Conservation (phyloP, 2,113 vertebrate species). For the Azemiops feae region DNA sequence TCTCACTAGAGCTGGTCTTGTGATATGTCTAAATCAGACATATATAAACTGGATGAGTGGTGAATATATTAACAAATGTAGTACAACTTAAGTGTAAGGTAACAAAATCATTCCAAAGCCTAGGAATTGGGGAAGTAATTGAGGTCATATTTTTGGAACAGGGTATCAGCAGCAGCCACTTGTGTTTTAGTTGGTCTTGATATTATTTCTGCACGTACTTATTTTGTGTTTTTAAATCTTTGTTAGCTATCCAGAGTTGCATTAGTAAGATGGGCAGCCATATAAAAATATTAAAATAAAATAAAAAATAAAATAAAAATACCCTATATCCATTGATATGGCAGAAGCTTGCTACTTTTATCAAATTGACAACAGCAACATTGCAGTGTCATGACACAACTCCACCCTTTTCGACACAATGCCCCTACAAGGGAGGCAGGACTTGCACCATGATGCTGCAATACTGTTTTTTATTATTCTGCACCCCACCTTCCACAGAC, state of each 20-base stretch:
- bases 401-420: background rate
- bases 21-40: background rate
- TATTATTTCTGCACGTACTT: background rate
- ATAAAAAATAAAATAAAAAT: background rate
- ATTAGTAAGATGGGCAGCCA: background rate
- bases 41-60: background rate
- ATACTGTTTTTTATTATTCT: background rate
- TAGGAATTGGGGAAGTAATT: background rate
- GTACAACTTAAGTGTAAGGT: background rate
- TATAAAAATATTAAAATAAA: background rate
- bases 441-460: background rate
- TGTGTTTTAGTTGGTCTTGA: background rate
- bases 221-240: background rate
- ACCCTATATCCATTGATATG: background rate
- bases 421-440: background rate
- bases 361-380: background rate
- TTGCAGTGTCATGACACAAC: background rate
- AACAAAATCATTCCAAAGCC: background rate
- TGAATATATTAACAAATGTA: background rate
- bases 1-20: background rate
- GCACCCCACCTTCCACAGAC: background rate
- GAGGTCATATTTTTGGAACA: background rate
- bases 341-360: background rate
- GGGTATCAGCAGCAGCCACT: background rate
- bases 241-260: background rate